Percentiles rank a stretch among this genome's conserved stretches.
Evolutionary conservation across 2,113 vertebrate genomes (phyloP).

Genomic region (Indicator maculatus): DNA sequence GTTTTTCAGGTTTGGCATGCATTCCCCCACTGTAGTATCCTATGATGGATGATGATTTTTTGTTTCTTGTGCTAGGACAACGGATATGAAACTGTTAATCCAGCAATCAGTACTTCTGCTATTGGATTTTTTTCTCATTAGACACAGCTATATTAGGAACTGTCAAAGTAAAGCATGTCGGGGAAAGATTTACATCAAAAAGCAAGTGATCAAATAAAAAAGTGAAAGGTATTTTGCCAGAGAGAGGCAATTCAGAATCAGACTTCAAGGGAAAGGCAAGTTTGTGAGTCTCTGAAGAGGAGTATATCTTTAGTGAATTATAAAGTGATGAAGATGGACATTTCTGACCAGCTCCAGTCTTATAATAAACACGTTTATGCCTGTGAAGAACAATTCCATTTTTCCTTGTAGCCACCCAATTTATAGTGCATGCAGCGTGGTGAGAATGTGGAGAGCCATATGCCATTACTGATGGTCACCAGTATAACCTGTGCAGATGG

Average conservation of each 20-base stretch:
- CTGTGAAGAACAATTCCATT: background rate
- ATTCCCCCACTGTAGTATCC: background rate
- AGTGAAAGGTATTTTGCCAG: background rate
- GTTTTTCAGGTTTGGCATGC: background rate
- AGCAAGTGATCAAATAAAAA: slow-evolving; percentile 44
- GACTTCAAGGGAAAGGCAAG: background rate
- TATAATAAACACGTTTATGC: background rate
- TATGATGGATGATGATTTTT: background rate
- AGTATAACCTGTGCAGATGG: background rate
- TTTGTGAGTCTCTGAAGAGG: background rate
- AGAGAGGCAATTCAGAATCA: background rate
- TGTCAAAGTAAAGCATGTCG: background rate
- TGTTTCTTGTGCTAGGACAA: background rate
- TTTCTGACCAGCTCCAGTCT: background rate
- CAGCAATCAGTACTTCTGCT: background rate
- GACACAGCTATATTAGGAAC: slow-evolving; percentile 37
- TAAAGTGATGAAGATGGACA: background rate
- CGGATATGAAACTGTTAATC: background rate
- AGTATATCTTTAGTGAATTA: background rate
- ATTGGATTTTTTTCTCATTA: slow-evolving; percentile 36
- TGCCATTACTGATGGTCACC: background rate
- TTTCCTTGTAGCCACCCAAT: background rate
- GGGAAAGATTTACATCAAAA: slow-evolving; percentile 19
- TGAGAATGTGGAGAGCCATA: background rate
- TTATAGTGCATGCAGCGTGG: background rate